Base-by-base conservation (phyloP, 1,140 invertebrate species). In the Philotrypesis tridentata region DNA sequence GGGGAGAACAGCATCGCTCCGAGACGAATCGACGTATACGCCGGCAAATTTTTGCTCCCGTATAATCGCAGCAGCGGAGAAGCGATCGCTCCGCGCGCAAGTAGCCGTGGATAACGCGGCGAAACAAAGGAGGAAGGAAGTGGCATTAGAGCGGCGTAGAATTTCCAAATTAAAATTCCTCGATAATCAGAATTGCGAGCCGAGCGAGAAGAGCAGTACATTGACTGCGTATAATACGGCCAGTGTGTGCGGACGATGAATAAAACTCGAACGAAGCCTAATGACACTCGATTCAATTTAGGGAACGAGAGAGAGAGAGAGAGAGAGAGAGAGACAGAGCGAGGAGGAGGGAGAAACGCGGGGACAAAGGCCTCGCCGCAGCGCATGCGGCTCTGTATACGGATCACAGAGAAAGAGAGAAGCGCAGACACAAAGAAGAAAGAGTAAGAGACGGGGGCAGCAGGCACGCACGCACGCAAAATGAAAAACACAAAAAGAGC, bases 281-380 rank as follows among this genome's bases (percentile, higher is more conserved):
- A 75, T 75, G 73, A 75, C 55, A 75, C 73, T 77, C 75, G 75
- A 77, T 77, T 77, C 31, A 77, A 77, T 77, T 77, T 77, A 12
- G 75, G 61, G 55, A 75, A 25, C 73, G 55, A 75, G 31, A 61
- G n/a, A n/a, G n/a, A n/a, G n/a, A n/a, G n/a, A n/a, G n/a, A n/a
- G n/a, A n/a, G n/a, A n/a, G n/a, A n/a, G n/a, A n/a, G n/a, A n/a
- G n/a, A n/a, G n/a, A n/a, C n/a, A n/a, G n/a, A n/a, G n/a, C n/a
- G n/a, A n/a, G n/a, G n/a, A n/a, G n/a, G n/a, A n/a, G n/a, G n/a
- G n/a, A n/a, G n/a, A n/a, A n/a, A n/a, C 48, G 31, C 48, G 48
- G 23, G 75, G 60, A 77, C 75, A 77, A 77, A 77, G 75, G 60
- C 37, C 31, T 43, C 31, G 55, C 55, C 14, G 12, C 14, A n/a